Conservation (phyloP, 2,113 vertebrate species). For the Cyanoramphus novaezelandiae region DNA sequence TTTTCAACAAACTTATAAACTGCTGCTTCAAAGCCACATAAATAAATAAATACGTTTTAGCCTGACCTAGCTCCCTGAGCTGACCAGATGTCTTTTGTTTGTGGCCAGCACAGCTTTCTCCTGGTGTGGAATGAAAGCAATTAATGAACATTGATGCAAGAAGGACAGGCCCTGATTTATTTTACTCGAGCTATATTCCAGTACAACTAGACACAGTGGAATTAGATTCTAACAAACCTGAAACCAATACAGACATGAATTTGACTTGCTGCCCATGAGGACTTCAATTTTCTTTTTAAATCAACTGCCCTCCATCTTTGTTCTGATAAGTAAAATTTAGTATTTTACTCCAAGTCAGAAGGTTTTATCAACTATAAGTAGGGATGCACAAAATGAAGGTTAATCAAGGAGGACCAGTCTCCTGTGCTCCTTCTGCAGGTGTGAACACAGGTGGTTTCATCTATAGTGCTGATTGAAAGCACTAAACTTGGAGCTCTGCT, state of each 20-base stretch:
- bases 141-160: constrained; percentile 41
- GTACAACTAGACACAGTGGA: neutral
- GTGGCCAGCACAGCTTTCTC: constrained; percentile 7
- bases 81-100: constrained; percentile 12
- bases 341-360: neutral
- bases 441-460: neutral
- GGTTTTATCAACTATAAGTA: neutral
- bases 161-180: neutral
- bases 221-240: neutral
- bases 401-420: neutral
- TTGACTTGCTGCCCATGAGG: neutral
- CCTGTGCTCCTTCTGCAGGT: neutral
- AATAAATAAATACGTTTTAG: constrained; percentile 44
- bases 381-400: neutral
- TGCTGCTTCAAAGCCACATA: neutral
- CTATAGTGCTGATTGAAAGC: neutral
- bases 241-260: constrained; percentile 2
- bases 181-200: constrained; percentile 13
- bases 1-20: constrained; percentile 31
- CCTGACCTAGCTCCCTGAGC: constrained; percentile 25
- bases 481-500: neutral
- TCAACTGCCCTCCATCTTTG: neutral
- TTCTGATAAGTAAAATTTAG: neutral
- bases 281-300: neutral
- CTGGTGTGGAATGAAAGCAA: constrained; percentile 32